Evolutionary conservation across 2,113 vertebrate genomes (phyloP).

Genomic region (Cephalopholis sonnerati): DNA sequence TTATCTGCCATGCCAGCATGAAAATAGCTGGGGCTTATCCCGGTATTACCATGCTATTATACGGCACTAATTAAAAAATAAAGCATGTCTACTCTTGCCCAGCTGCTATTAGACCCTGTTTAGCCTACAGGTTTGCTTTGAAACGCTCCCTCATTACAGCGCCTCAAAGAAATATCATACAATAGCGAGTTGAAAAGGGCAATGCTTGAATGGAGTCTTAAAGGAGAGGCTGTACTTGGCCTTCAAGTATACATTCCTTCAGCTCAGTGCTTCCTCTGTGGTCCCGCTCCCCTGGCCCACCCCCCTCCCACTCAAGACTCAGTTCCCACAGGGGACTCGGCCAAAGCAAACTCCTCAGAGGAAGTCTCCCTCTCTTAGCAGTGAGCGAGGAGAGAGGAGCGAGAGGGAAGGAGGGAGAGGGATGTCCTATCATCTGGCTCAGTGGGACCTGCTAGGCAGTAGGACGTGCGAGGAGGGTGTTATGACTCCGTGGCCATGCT

Average conservation of each 20-base stretch:
- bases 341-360: conserved; percentile 85
- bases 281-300: conserved; percentile 75
- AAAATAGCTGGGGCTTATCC: conserved; percentile 60
- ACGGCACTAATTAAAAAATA: conserved; percentile 77
- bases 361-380: conserved; percentile 80
- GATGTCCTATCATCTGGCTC: conserved; percentile 69
- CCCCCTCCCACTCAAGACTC: conserved; percentile 75
- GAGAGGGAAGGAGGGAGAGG: conserved; percentile 24
- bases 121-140: conserved; percentile 82
- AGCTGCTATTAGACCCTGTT: conserved; percentile 74
- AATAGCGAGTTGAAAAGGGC: conserved; percentile 85
- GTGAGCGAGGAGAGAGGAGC: conserved; percentile 33
- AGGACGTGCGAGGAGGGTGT: conserved; percentile 73
- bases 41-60: conserved; percentile 68
- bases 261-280: conserved; percentile 86
- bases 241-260: conserved; percentile 85
- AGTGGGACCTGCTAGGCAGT: conserved; percentile 63
- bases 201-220: conserved; percentile 84
- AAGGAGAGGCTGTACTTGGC: conserved; percentile 86
- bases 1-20: conserved; percentile 50
- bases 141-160: conserved; percentile 79
- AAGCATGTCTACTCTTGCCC: conserved; percentile 75
- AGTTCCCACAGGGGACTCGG: conserved; percentile 85
- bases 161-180: conserved; percentile 84
- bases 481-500: conserved; percentile 78